Conservation (phyloP, 2,888 invertebrate species). For the Ditula angustiorana region DNA sequence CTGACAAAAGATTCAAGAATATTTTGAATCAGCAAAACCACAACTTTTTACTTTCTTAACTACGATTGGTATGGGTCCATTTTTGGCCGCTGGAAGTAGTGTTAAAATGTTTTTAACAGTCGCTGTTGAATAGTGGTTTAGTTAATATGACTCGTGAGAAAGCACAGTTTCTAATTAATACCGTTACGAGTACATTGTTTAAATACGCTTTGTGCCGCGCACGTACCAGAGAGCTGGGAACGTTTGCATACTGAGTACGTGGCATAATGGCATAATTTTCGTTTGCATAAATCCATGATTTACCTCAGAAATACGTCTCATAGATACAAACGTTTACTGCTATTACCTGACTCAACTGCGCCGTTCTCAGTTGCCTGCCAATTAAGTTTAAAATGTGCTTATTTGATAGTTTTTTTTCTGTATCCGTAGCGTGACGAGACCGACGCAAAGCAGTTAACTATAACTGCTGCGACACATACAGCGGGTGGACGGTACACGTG, state of each 20-base stretch:
- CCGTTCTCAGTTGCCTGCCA: neutral
- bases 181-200: slow-evolving; percentile 16
- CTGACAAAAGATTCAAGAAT: too few relatives aligned
- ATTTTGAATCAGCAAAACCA: too few relatives aligned
- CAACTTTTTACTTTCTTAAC: too few relatives aligned
- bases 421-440: slow-evolving; percentile 61
- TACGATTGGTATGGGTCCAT: too few relatives aligned
- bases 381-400: neutral
- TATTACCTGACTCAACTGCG: neutral
- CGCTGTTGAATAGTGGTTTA: neutral
- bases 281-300: slow-evolving; percentile 1
- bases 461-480: slow-evolving; percentile 87
- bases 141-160: neutral
- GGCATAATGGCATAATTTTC: slow-evolving; percentile 6
- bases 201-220: slow-evolving; percentile 13
- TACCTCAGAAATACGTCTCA: neutral
- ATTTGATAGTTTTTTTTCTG: neutral
- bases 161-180: slow-evolving; percentile 15
- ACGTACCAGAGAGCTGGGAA: neutral
- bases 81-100: too few relatives aligned
- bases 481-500: slow-evolving; percentile 90
- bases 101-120: too few relatives aligned
- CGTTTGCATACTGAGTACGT: slow-evolving; percentile 7
- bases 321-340: neutral
- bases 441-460: slow-evolving; percentile 84